Percentiles rank a stretch among this genome's conserved stretches.
These are phyloP conservation scores for Calcarius ornatus DNA, from an alignment of 2,113 vertebrate species.

Conservation along the genomic window DNA sequence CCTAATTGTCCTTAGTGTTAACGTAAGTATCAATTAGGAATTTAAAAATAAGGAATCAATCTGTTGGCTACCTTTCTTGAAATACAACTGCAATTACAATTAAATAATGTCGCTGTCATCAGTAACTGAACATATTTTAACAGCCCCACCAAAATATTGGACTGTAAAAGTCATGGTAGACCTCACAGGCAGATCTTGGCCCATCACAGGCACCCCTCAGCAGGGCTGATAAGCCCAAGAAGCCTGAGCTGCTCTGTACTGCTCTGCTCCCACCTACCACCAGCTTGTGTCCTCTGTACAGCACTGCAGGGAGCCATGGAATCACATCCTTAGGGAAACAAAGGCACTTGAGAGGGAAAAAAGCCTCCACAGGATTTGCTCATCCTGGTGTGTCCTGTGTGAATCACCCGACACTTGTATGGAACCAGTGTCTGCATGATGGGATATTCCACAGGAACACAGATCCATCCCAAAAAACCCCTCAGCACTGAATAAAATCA, in stretches of 20 bases:
- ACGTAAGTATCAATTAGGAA: background rate
- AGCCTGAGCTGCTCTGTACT: background rate
- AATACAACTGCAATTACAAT: background rate
- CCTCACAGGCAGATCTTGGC: background rate
- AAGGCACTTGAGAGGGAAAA: background rate
- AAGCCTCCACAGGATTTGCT: background rate
- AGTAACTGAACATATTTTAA: background rate
- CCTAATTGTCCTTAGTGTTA: background rate
- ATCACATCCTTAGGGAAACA: background rate
- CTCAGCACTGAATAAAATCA: background rate
- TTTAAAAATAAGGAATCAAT: background rate
- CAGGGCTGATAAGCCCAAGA: background rate
- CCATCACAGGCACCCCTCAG: background rate
- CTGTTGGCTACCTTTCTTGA: background rate
- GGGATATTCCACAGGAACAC: background rate
- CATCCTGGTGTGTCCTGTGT: background rate
- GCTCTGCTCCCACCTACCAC: background rate
- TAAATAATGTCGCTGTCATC: background rate
- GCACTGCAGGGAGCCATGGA: background rate
- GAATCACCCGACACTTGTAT: rapidly evolving
- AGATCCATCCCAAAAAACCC: background rate
- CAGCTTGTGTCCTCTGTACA: background rate
- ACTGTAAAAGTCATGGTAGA: background rate
- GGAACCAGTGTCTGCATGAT: rapidly evolving
- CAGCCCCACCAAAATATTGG: background rate